Evolutionary conservation across 1,140 invertebrate genomes (phyloP), one percentile per base, ranked within the genome.

Genomic region (Sycophaga agraensis): DNA sequence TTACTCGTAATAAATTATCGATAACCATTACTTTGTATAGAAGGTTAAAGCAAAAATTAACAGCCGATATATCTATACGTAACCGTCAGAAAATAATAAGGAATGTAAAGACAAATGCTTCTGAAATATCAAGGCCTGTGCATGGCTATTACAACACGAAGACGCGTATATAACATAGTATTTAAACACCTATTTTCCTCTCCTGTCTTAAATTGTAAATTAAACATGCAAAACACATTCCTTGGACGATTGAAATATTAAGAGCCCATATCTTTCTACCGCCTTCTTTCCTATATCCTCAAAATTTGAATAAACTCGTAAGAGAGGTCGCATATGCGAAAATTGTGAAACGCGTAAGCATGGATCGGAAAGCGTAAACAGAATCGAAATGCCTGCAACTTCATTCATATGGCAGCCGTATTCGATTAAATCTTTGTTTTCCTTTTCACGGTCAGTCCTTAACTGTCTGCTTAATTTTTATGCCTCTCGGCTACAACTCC

Each of bases 231-330:
- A 34, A 48, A 28, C 28, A 28, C 19, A 12, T 35, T 34, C 7
- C 16, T 34, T 28, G 21, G n/a, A 19, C 16, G 35, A 16, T 31
- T 34, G 19, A 49, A 19, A 31, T 49, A 11, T 34, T 9, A 26
- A 19, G 4, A 11, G 8, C 4, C n/a, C n/a, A n/a, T n/a, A n/a
- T n/a, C n/a, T n/a, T n/a, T n/a, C n/a, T n/a, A n/a, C n/a, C n/a
- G 26, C 17, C 50, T 26, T 24, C 12, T 16, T 14, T 48, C 21
- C 45, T 35, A n/a, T 19, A 22, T 56, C 40, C 5, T 58, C 14
- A 28, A 58, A 58, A 45, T 45, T 34, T 35, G 43, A 57, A 46
- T 57, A 57, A 46, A 57, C 48, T 22, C 17, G 34, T 49, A 40
- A 14, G 16, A 31, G 46, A 21, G 11, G 28, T 48, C 31, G 21